Evolutionary conservation across 1,140 invertebrate genomes (phyloP).

Genomic region (Drosophila lacertosa): DNA sequence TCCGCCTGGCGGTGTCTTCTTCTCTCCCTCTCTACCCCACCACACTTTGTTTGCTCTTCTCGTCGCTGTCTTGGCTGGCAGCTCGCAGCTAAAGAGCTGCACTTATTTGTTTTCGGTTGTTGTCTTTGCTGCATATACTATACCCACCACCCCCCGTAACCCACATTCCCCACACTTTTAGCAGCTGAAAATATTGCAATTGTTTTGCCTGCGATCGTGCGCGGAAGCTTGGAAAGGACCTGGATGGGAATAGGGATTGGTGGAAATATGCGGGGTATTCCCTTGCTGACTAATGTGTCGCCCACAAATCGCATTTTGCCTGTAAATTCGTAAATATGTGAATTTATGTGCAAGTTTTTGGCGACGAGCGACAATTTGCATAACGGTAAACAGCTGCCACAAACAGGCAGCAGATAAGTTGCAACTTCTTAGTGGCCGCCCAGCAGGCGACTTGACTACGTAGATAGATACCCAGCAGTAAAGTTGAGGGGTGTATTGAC

Average conservation of each 20-base stretch:
- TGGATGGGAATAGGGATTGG: not conserved
- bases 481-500: too few species aligned
- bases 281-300: constrained; percentile 37
- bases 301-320: constrained; percentile 40
- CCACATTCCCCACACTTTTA: not conserved
- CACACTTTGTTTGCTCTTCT: constrained; percentile 60
- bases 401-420: not conserved
- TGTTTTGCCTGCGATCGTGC: constrained; percentile 41
- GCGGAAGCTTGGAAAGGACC: constrained; percentile 5
- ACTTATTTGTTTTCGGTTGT: constrained; percentile 65
- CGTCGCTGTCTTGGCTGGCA: constrained; percentile 32
- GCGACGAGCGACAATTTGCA: not conserved
- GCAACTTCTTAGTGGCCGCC: too few species aligned
- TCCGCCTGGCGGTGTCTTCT: constrained; percentile 52
- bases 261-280: too few species aligned
- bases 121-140: constrained; percentile 51
- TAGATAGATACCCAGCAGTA: too few species aligned
- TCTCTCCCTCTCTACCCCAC: constrained; percentile 5
- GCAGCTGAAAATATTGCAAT: constrained; percentile 46
- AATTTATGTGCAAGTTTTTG: constrained; percentile 21
- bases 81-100: constrained; percentile 50
- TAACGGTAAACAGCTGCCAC: constrained; percentile 1
- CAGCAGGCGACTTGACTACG: too few species aligned
- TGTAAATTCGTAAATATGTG: constrained; percentile 24
- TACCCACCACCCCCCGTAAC: not conserved